Evolutionary conservation across 1,140 invertebrate genomes (phyloP), one percentile per base, ranked within the genome.

Genomic region (Octopus sinensis): DNA sequence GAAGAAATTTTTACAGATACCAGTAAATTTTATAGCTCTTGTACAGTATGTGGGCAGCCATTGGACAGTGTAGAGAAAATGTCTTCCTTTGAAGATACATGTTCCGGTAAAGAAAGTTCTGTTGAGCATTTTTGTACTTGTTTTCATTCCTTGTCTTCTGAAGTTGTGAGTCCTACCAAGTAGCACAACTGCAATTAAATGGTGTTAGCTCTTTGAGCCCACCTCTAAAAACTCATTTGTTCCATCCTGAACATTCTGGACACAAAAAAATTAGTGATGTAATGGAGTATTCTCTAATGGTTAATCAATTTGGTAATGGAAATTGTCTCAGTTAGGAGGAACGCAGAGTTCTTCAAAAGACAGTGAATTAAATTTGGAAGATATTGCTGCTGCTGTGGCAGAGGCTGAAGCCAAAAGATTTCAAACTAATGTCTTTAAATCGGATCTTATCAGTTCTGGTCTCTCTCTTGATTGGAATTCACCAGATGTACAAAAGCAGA

Each of bases 401-500:
- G 75, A 53, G 9, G 51, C 77, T 6, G 51, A 53, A 9, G 17
- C 82, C 12, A 76, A 53, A 13, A 68, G 23, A 13, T 79, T 62
- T n/a, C 12, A 51, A 80, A 68, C 13, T 23, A 77, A 30, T 80
- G 79, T 53, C 71, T 83, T 23, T 82, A 83, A 62, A 83, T 85
- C 81, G 12, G 79, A 79, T 62, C 62, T 79, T 17, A n/a, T n/a
- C 0, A 12, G 30, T 51, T 79, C 54, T 43, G 62, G 62, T 9
- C 54, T 79, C 54, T n/a, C 10, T 0, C 23, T 87, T 17, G 84
- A 87, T 76, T 71, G 85, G 17, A 84, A 83, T 30, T 82, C 83
- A 1, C 82, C 84, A 10, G 88, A 89, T 53, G 86, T 88, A 73
- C 82, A 84, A 80, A 87, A 88, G 83, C 85, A 86, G 80, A 82